These are phyloP conservation scores for Acheta domesticus DNA, from an alignment of 2,888 invertebrate genomes.

Conservation along the genomic window DNA sequence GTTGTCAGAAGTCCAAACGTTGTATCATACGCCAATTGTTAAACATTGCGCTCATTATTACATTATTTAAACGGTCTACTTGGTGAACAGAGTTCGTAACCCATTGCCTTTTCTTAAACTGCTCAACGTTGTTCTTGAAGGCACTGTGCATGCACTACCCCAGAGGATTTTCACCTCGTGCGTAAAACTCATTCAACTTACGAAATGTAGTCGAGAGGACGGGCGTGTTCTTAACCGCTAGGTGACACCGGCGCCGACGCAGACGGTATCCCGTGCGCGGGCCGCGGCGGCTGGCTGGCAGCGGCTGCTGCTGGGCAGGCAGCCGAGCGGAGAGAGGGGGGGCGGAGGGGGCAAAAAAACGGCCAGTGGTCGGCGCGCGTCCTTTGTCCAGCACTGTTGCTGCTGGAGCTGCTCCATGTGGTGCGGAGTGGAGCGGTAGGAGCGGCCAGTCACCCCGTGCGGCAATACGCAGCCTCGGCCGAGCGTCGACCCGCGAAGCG, in stretches of 20 bases:
- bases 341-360: neutral
- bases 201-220: too few relatives aligned
- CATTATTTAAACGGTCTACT: too few relatives aligned
- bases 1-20: too few relatives aligned
- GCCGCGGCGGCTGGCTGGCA: neutral
- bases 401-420: neutral
- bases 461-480: neutral
- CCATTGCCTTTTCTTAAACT: too few relatives aligned
- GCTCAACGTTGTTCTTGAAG: too few relatives aligned
- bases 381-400: neutral
- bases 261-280: neutral
- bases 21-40: too few relatives aligned
- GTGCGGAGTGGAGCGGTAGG: neutral
- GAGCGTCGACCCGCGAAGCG: neutral
- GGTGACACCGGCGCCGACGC: neutral
- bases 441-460: conserved; percentile 3
- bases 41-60: too few relatives aligned
- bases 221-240: too few relatives aligned
- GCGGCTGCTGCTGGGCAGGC: neutral
- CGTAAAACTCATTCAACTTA: too few relatives aligned
- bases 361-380: neutral
- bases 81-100: too few relatives aligned
- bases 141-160: too few relatives aligned
- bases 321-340: neutral
- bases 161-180: too few relatives aligned